Percentiles rank a stretch among this genome's conserved stretches.
phyloP scores from a whole-genome alignment of 1,140 invertebrate genomes.

The Apocrypta bakeri region DNA sequence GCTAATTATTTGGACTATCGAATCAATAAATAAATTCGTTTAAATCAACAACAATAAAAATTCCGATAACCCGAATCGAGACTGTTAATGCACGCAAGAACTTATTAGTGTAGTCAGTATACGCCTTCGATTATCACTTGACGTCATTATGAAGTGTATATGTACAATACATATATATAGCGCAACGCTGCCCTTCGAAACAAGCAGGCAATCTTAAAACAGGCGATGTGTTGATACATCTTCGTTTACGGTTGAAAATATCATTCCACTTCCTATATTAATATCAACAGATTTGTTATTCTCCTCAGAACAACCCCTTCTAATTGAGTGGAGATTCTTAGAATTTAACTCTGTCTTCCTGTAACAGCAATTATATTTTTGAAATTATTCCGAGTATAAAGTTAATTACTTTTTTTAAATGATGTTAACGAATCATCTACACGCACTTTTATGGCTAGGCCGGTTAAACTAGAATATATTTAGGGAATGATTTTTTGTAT shows the following conservation, averaged over 20 bases:
- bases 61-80: slow-evolving; percentile 20
- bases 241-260: background rate
- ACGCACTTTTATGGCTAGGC: too few relatives aligned
- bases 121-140: slow-evolving; percentile 40
- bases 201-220: slow-evolving; percentile 19
- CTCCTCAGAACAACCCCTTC: background rate
- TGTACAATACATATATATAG: too few relatives aligned
- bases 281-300: slow-evolving; percentile 35
- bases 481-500: too few relatives aligned
- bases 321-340: background rate
- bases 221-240: background rate
- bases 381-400: too few relatives aligned
- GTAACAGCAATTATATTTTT: too few relatives aligned
- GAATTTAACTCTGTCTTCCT: background rate
- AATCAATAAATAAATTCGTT: slow-evolving; percentile 7
- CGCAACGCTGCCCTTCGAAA: slow-evolving; percentile 8
- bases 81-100: slow-evolving; percentile 10
- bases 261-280: slow-evolving; percentile 1
- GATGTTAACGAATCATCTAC: too few relatives aligned
- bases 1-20: background rate
- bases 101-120: background rate
- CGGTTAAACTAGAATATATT: too few relatives aligned
- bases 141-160: slow-evolving; percentile 43
- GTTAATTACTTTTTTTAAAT: too few relatives aligned
- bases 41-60: background rate